Conservation (phyloP, 2,888 invertebrate species). For the Ptychoptera contaminata region DNA sequence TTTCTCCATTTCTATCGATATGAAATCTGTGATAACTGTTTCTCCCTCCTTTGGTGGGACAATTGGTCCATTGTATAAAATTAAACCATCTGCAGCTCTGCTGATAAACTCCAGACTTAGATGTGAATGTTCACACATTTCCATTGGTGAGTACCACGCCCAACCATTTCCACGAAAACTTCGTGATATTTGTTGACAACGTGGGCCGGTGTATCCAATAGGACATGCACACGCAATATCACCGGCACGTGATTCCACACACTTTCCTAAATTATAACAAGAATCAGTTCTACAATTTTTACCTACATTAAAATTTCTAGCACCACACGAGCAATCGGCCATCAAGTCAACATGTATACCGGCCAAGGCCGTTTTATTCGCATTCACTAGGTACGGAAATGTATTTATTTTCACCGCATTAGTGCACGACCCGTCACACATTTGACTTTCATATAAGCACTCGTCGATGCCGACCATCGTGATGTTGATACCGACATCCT, state of each 20-base stretch:
- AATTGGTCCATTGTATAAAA: constrained; percentile 94
- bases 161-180: constrained; percentile 91
- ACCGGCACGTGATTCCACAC: constrained; percentile 80
- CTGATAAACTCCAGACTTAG: constrained; percentile 93
- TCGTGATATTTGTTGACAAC: constrained; percentile 92
- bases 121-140: constrained; percentile 93
- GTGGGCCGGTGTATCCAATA: constrained; percentile 81
- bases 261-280: constrained; percentile 93
- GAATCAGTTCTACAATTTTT: constrained; percentile 79
- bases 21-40: constrained; percentile 82
- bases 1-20: constrained; percentile 81
- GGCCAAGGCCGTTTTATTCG: constrained; percentile 92
- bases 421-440: constrained; percentile 93
- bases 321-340: constrained; percentile 89
- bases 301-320: constrained; percentile 79
- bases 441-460: constrained; percentile 85
- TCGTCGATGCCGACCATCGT: constrained; percentile 97
- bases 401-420: constrained; percentile 80
- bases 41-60: constrained; percentile 85
- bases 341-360: constrained; percentile 88
- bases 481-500: constrained; percentile 86
- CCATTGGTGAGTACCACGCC: constrained; percentile 96
- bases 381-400: constrained; percentile 88
- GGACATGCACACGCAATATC: constrained; percentile 74
- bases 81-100: constrained; percentile 72